Evolutionary conservation across 2,797 vertebrate species (phyloP).

Genomic region (Hybognathus amarus): DNA sequence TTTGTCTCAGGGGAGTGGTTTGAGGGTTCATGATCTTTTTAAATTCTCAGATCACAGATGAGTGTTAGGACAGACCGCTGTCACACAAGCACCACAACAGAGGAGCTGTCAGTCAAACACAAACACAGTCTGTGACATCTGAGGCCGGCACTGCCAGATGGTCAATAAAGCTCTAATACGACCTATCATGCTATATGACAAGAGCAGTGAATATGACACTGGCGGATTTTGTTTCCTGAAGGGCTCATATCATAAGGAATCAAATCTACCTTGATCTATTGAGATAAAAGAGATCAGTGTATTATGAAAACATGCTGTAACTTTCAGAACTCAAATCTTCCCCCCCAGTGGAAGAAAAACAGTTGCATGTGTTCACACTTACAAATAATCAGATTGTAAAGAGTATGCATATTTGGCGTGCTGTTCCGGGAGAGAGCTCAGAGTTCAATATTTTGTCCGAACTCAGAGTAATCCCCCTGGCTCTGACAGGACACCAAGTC

Average conservation of each 20-base stretch:
- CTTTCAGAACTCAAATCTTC: neutral
- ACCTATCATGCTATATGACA: slow-evolving; percentile 55
- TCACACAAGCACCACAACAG: slow-evolving; percentile 45
- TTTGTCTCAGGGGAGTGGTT: neutral
- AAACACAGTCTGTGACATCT: slow-evolving; percentile 17
- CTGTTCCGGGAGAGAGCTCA: no score
- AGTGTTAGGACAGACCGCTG: slow-evolving; percentile 29
- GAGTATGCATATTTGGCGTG: no score
- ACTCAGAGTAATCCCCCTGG: no score
- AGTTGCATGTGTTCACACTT: no score
- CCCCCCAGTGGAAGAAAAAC: neutral
- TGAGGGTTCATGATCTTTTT: slow-evolving; percentile 24
- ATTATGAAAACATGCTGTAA: slow-evolving; percentile 7
- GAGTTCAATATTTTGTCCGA: no score
- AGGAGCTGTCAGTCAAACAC: slow-evolving; percentile 48
- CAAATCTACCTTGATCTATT: slow-evolving; percentile 12
- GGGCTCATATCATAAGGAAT: slow-evolving; percentile 34
- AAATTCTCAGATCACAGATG: slow-evolving; percentile 27
- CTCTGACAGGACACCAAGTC: no score
- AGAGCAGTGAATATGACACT: slow-evolving; percentile 44
- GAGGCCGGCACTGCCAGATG: slow-evolving; percentile 53
- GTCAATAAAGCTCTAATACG: slow-evolving; percentile 56
- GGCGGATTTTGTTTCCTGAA: slow-evolving; percentile 36
- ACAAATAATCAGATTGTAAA: no score
- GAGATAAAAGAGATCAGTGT: slow-evolving; percentile 11